Conservation (phyloP, 37 sponge, comb jelly and placozoan species). For the Corticium candelabrum region DNA sequence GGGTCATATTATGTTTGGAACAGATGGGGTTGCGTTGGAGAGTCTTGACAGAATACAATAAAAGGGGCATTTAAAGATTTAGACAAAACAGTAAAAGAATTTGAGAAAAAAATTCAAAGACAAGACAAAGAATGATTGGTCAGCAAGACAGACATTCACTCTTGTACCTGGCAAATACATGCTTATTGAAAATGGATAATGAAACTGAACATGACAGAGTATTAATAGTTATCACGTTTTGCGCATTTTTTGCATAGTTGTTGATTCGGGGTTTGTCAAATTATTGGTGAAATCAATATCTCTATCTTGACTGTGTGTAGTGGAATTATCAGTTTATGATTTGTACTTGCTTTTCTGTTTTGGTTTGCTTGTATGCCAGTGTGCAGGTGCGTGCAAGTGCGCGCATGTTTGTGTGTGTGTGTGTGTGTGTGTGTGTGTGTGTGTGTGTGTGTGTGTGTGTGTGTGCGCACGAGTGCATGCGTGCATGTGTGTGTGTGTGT, state of each 20-base stretch:
- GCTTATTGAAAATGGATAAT: constrained; percentile 72
- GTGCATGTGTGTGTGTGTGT: too few species aligned
- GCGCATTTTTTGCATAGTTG: too few species aligned
- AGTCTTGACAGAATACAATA: constrained; percentile 48
- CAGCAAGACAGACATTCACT: constrained; percentile 57
- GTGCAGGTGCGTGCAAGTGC: too few species aligned
- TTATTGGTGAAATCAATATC: too few species aligned
- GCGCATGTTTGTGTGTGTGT: too few species aligned
- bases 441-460: too few species aligned
- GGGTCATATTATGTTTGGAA: constrained; percentile 31
- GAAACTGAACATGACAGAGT: constrained; percentile 58
- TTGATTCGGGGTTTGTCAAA: too few species aligned
- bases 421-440: neutral
- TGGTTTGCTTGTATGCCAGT: too few species aligned
- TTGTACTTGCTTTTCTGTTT: too few species aligned
- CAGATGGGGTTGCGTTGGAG: constrained; percentile 48
- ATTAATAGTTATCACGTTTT: neutral
- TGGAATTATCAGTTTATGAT: too few species aligned
- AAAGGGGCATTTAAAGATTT: constrained; percentile 25
- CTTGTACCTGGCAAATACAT: constrained; percentile 71
- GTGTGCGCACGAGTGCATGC: too few species aligned
- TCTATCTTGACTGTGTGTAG: too few species aligned
- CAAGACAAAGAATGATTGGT: constrained; percentile 84
- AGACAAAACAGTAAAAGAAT: constrained; percentile 43
- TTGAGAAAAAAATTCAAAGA: constrained; percentile 69